Evolutionary conservation across 2,113 vertebrate species (phyloP).

Genomic region (Rhinoptilus africanus): DNA sequence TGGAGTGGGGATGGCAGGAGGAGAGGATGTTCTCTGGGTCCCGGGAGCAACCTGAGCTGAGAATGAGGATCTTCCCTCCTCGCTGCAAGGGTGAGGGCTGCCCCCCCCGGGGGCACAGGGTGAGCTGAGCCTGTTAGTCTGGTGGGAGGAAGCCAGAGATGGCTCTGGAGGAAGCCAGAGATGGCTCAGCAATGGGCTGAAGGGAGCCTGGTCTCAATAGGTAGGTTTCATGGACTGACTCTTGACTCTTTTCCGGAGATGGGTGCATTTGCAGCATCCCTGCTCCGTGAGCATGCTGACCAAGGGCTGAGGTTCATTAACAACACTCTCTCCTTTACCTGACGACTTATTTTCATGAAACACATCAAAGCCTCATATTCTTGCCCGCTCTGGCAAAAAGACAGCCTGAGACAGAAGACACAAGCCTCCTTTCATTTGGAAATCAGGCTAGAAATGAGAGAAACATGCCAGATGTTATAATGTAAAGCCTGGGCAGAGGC

Average conservation of each 20-base stretch:
- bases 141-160: not conserved
- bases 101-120: not conserved
- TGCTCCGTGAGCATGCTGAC: not conserved
- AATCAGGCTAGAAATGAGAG: not conserved
- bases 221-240: not conserved
- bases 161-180: not conserved
- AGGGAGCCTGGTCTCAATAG: not conserved
- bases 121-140: not conserved
- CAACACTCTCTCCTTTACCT: not conserved
- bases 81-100: not conserved
- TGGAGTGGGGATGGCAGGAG: not conserved
- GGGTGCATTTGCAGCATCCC: not conserved
- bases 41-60: not conserved
- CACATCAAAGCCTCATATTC: not conserved
- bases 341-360: not conserved
- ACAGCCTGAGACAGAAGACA: not conserved
- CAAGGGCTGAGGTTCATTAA: not conserved
- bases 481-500: not conserved
- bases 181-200: not conserved
- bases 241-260: not conserved
- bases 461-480: not conserved
- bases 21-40: not conserved
- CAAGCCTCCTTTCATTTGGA: not conserved
- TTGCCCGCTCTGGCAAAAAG: not conserved
- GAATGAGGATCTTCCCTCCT: not conserved